Evolutionary conservation across 2,113 vertebrate species (phyloP), one percentile per base, ranked within the genome.

Genomic region (Archocentrus centrarchus): DNA sequence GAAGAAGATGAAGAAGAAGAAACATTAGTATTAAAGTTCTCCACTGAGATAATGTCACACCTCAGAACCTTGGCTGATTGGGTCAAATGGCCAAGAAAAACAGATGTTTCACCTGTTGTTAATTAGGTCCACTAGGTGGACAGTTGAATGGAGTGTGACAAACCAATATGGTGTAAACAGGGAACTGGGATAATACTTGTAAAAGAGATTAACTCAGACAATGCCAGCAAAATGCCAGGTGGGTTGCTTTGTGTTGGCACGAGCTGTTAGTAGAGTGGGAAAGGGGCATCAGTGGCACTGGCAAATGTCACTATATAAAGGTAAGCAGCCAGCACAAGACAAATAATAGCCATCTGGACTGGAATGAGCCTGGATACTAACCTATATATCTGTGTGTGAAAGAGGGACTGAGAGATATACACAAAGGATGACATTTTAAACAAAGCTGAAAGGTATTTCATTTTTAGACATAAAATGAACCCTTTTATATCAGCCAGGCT

Each of bases 301-400:
- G 91, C 91, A 91, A 94, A 88, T 89, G 91, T 82, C 92, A 92
- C 20, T 11, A 73, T 90, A 83, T 88, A 90, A 88, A 82, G 90
- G 90, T 61, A 82, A 88, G 80, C 58, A 88, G 84, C 63, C 20
- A 17, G 73, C 80, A 61, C 75, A 75, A 82, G 83, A 82, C 80
- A 87, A 89, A 88, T 80, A 86, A 58, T n/a, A 85, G 64, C 84
- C 80, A 90, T 90, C 86, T 91, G 81, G 77, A 24, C 60, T 58
- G 30, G 61, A 58, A 78, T 58, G 55, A 77, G 80, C 75, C 24
- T 80, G 79, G 17, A 66, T 68, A 50, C 59, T 66, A 68, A 64
- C 73, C 53, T 79, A 47, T n/a, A 55, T 53, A 37, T 77, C 24
- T 66, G 60, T 75, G 61, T 73, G 32, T n/a, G 68, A 55, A n/a